A percentile compares a stretch with the other conserved stretches of the same genome.
These are phyloP conservation scores for Pteria penguin DNA, from an alignment of 2,888 invertebrate species.

Conservation along the genomic window DNA sequence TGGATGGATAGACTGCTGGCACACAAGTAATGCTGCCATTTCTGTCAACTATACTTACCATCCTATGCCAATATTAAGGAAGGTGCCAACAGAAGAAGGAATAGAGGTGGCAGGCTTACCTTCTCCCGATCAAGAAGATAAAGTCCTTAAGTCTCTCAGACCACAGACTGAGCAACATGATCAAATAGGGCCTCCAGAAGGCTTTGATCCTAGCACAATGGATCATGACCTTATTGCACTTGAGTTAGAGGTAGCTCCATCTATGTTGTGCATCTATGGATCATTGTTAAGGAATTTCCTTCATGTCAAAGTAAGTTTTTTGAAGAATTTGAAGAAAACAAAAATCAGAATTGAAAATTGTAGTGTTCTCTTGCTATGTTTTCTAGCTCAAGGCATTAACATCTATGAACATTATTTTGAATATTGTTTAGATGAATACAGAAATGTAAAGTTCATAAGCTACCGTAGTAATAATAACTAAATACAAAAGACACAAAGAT, in stretches of 20 bases:
- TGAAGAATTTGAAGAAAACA: no score
- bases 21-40: conserved; percentile 94
- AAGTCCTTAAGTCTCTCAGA: conserved; percentile 93
- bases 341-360: no score
- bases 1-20: conserved; percentile 98
- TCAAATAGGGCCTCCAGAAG: conserved; percentile 71
- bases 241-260: conserved; percentile 96
- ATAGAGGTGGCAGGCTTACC: conserved; percentile 84
- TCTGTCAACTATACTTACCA: conserved; percentile 95
- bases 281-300: conserved; percentile 93
- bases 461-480: no score
- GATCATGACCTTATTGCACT: conserved; percentile 93
- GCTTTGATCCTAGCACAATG: conserved; percentile 92
- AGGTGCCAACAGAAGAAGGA: conserved; percentile 89
- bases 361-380: no score
- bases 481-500: no score
- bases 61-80: conserved; percentile 93
- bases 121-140: conserved; percentile 96
- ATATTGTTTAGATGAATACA: no score
- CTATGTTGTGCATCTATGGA: conserved; percentile 94
- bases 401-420: no score
- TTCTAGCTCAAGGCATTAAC: no score
- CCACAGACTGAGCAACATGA: conserved; percentile 81
- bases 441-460: no score
- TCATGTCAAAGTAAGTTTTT: conserved; percentile 87